Evolutionary conservation across 2,888 invertebrate species (phyloP).

Genomic region (Mayetiola destructor): DNA sequence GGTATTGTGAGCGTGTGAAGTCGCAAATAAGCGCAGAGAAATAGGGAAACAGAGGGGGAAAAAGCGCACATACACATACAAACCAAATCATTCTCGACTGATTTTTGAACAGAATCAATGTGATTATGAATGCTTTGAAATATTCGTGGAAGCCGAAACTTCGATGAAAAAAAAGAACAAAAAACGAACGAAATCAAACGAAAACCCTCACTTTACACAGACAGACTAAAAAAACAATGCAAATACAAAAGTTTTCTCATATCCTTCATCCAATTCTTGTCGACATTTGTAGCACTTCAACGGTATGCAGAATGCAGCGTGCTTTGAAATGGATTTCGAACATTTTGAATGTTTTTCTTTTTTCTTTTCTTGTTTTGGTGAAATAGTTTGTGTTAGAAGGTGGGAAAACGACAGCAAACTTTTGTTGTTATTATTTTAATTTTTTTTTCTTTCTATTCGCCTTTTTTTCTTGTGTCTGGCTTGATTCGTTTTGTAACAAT

Average conservation of each 20-base stretch:
- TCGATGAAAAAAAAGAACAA: too few species aligned
- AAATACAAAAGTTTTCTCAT: slow-evolving; percentile 7
- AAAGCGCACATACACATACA: neutral
- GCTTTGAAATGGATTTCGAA: neutral
- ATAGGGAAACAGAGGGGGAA: neutral
- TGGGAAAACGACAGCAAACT: slow-evolving; percentile 1
- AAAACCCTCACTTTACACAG: neutral
- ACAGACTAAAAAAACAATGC: neutral
- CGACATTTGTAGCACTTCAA: neutral
- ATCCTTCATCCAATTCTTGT: neutral
- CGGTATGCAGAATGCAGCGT: neutral
- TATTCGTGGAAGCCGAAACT: neutral
- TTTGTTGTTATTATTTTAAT: slow-evolving; percentile 12
- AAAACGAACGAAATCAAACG: neutral
- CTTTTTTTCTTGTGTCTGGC: neutral
- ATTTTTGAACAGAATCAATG: slow-evolving; percentile 19
- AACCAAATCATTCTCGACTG: slow-evolving; percentile 14
- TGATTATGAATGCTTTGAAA: slow-evolving; percentile 18
- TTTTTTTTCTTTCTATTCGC: neutral
- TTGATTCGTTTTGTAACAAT: neutral
- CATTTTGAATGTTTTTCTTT: neutral
- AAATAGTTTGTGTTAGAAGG: slow-evolving; percentile 5
- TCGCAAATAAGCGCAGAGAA: neutral
- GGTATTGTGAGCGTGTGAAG: neutral
- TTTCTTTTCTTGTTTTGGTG: neutral